A percentile compares a stretch with the other conserved stretches of the same genome.
These are phyloP conservation scores for Pseudomyrmex flavicornis DNA, from an alignment of 1,140 invertebrate species.

Conservation along the genomic window DNA sequence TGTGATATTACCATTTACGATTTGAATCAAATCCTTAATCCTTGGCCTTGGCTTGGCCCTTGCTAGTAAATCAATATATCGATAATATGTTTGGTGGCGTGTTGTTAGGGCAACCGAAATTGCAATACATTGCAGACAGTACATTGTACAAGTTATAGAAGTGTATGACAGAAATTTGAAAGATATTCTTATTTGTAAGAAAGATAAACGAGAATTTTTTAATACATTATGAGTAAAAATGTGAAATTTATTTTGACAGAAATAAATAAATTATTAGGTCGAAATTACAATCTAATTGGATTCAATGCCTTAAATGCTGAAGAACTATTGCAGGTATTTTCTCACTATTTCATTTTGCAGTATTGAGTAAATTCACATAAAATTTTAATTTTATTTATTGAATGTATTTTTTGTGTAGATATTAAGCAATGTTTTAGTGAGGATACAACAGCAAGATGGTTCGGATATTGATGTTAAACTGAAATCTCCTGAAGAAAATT, in stretches of 20 bases:
- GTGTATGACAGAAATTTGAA: background rate
- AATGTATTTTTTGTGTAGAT: conserved; percentile 81
- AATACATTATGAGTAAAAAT: conserved; percentile 88
- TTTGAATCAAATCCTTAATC: background rate
- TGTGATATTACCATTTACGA: too few relatives aligned
- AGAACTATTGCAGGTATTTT: conserved; percentile 89
- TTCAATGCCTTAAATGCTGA: conserved; percentile 93
- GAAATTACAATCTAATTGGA: conserved; percentile 93
- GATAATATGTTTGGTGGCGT: background rate
- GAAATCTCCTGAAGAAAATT: conserved; percentile 88
- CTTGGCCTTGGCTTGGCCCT: background rate
- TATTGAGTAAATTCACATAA: conserved; percentile 6
- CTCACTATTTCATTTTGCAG: background rate
- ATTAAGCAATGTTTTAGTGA: conserved; percentile 88
- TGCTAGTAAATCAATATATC: background rate
- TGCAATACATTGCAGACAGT: background rate
- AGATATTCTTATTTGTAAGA: background rate
- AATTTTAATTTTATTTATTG: background rate
- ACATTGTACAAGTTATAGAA: background rate
- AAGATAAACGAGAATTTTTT: background rate
- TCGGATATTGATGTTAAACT: conserved; percentile 87
- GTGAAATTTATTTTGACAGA: conserved; percentile 92
- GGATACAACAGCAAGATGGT: conserved; percentile 87
- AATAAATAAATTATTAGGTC: conserved; percentile 90
- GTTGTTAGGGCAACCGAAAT: conserved; percentile 40